Evolutionary conservation across 2,888 invertebrate genomes (phyloP).

Genomic region (Tricholauxania praeusta): DNA sequence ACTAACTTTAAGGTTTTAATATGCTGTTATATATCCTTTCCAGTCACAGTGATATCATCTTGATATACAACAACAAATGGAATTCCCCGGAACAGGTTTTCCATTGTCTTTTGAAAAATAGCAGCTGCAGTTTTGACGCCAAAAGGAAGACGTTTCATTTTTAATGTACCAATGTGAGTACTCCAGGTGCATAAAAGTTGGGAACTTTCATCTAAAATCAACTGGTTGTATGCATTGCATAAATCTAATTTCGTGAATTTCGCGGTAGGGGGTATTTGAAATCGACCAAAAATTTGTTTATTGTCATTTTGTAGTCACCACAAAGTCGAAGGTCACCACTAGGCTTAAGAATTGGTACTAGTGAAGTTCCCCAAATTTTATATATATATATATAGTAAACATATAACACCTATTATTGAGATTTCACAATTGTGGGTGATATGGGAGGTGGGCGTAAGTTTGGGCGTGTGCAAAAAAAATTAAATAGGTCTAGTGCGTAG

Average conservation of each 20-base stretch:
- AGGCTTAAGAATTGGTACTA: too few relatives aligned
- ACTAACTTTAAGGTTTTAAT: constrained; percentile 38
- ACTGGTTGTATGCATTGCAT: too few relatives aligned
- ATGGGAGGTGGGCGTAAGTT: too few relatives aligned
- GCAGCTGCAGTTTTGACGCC: background rate
- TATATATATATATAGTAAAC: too few relatives aligned
- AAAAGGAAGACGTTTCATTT: constrained; percentile 28
- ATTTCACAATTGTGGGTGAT: too few relatives aligned
- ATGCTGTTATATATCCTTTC: constrained; percentile 26
- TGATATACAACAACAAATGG: constrained; percentile 35
- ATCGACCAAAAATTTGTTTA: constrained; percentile 38
- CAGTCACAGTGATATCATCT: constrained; percentile 36
- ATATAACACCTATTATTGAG: too few relatives aligned
- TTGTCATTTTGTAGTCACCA: constrained; percentile 38
- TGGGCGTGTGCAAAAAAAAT: too few relatives aligned
- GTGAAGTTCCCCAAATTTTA: too few relatives aligned
- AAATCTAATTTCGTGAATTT: constrained; percentile 36
- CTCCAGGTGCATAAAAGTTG: constrained; percentile 35
- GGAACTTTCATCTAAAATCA: constrained; percentile 36
- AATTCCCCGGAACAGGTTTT: constrained; percentile 38
- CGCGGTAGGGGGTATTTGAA: constrained; percentile 35
- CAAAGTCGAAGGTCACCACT: background rate
- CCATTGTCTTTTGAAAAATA: constrained; percentile 43
- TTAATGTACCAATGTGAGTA: constrained; percentile 36
- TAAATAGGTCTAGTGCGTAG: too few relatives aligned